Base-by-base conservation (phyloP, 30 jellyfish, hydroid and myxozoan genomes). In the Hydractinia echinata region DNA sequence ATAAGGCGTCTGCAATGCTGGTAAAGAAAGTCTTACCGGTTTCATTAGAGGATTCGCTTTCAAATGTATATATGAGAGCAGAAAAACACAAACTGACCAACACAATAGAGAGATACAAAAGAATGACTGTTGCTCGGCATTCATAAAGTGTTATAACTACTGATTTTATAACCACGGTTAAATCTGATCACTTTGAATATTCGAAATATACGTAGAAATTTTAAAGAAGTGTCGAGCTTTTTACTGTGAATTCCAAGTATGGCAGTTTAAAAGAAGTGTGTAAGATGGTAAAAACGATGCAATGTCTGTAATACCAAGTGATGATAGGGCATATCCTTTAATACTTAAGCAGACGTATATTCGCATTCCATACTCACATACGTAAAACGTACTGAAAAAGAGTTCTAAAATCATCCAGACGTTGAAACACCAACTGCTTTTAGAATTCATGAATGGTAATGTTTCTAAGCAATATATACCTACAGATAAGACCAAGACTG, bases 1-100 rank as follows among this genome's bases (percentile, higher is more conserved):
- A 90, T 44, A 81, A 67, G 1, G 97, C 51, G 61, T 85, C 97
- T 19, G 95, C 93, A 7, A 90, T 86, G 52, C 97, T 90, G 16
- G 30, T 13, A 44, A 90, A 90, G 5, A 39, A 49, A n/a, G 18
- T 55, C 19, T 55, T 61, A 48, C 60, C 85, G 1, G 76, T 30
- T 18, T 8, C 67, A 10, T 66, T 18, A 2, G 44, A 30, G 44
- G 44, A 30, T n/a, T 54, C 55, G 21, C 81, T 11, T 71, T 89
- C 97, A 4, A 83, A 68, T 55, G 76, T 74, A 74, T 55, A 90
- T 13, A 90, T 87, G 11, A 90, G 54, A 53, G 95, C 77, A 7
- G 97, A 95, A 62, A 84, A 90, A 11, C 83, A 82, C 10, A 90
- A 44, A 8, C 94, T 87, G 81, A 81, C 81, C n/a, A 86, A 80